Conservation (phyloP, 1,140 invertebrate species). For the Cyrtorhinus lividipennis region DNA sequence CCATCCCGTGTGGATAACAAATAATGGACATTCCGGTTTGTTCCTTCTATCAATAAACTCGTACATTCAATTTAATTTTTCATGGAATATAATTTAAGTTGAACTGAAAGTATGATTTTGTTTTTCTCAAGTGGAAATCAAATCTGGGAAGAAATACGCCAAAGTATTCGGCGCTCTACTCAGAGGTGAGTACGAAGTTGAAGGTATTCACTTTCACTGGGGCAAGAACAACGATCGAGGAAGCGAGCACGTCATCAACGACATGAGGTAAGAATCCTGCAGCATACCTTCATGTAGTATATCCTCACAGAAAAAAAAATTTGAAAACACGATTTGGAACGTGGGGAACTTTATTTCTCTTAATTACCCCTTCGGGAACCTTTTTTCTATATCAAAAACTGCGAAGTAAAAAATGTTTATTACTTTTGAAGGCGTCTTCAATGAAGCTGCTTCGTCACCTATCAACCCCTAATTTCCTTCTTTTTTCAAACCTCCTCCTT, state of each 20-base stretch:
- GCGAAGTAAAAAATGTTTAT: no score
- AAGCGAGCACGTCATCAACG: conserved; percentile 62
- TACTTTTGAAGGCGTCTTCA: no score
- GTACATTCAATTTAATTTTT: neutral
- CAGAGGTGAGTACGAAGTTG: conserved; percentile 31
- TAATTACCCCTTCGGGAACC: no score
- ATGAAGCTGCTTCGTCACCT: no score
- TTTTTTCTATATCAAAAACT: no score
- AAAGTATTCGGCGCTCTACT: conserved; percentile 23
- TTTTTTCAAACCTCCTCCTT: no score
- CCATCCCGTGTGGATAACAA: conserved; percentile 39
- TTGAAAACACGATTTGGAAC: no score
- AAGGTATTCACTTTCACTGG: conserved; percentile 74
- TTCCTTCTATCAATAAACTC: no score
- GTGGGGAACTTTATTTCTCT: no score
- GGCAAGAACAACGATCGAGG: conserved; percentile 50
- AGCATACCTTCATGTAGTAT: no score
- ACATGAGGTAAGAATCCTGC: conserved; percentile 27
- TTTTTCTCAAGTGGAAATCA: conserved; percentile 21
- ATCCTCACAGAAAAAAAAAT: no score
- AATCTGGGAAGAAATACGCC: conserved; percentile 15
- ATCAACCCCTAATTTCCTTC: no score
- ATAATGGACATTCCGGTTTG: conserved; percentile 53
- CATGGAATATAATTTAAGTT: neutral
- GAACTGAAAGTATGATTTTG: neutral